Percentiles rank a stretch among this genome's conserved stretches.
Evolutionary conservation across 2,888 invertebrate genomes (phyloP).

Genomic region (Apodemia duryi): DNA sequence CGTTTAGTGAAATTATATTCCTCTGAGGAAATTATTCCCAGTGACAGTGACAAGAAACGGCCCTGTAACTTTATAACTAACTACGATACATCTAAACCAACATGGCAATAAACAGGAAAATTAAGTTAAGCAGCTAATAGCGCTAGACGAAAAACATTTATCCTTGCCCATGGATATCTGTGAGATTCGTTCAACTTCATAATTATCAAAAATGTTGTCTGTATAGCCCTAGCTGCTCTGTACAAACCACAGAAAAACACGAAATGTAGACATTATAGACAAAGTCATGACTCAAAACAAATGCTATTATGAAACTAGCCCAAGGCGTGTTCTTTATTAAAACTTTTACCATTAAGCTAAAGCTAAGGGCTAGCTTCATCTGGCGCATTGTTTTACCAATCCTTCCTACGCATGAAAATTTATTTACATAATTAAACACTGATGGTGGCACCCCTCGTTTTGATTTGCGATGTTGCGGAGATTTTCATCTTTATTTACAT

Average conservation of each 20-base stretch:
- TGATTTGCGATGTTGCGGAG: slow-evolving; percentile 71
- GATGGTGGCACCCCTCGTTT: slow-evolving; percentile 53
- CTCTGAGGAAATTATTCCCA: too few relatives aligned
- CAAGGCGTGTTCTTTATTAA: slow-evolving; percentile 58
- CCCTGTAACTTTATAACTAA: too few relatives aligned
- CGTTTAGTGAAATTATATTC: too few relatives aligned
- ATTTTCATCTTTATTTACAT: slow-evolving; percentile 63
- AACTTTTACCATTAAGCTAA: slow-evolving; percentile 54
- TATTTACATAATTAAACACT: slow-evolving; percentile 76
- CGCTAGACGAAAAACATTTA: too few relatives aligned
- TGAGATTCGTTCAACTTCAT: too few relatives aligned
- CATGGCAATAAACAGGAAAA: too few relatives aligned
- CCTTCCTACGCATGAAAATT: slow-evolving; percentile 70
- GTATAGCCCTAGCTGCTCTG: not conserved
- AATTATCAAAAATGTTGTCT: not conserved
- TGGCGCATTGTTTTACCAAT: slow-evolving; percentile 69
- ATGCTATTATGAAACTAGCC: slow-evolving; percentile 44
- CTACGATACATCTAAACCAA: too few relatives aligned
- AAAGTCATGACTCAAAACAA: not conserved
- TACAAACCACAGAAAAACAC: slow-evolving; percentile 21
- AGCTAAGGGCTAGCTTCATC: slow-evolving; percentile 45
- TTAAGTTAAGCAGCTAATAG: too few relatives aligned
- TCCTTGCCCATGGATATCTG: too few relatives aligned
- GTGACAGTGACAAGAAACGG: too few relatives aligned
- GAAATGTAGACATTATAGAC: not conserved